Conservation (phyloP, 2,113 vertebrate species). For the Hypanus sabinus region DNA sequence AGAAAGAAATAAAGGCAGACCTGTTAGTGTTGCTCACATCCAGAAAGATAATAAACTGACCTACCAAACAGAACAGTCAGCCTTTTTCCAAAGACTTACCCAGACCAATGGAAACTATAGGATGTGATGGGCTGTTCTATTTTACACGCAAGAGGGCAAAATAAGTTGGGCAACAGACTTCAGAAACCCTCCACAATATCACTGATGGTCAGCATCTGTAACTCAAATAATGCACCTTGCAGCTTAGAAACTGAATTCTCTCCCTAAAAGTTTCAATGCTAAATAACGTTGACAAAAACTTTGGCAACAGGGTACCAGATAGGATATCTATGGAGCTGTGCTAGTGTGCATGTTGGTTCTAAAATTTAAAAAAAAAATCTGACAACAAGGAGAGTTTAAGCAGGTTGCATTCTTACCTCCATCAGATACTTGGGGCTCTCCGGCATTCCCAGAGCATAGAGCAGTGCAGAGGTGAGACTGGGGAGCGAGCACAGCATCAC, state of each 20-base stretch:
- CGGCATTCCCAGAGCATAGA: slow-evolving; percentile 56
- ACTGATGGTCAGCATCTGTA: neutral
- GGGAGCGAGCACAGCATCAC: slow-evolving; percentile 62
- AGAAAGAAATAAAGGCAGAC: too few relatives aligned
- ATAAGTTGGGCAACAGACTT: neutral
- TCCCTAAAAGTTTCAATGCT: neutral
- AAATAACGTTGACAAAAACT: neutral
- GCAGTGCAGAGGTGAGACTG: slow-evolving; percentile 56
- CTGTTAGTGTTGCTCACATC: too few relatives aligned
- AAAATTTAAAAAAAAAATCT: neutral
- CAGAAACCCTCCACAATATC: neutral
- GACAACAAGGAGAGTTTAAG: neutral
- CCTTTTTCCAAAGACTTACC: too few relatives aligned
- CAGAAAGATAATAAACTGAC: too few relatives aligned
- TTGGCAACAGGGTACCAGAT: neutral
- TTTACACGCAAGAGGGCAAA: neutral
- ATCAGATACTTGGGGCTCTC: slow-evolving; percentile 68
- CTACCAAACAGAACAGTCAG: too few relatives aligned
- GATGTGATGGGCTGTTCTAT: neutral
- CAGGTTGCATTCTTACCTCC: slow-evolving; percentile 50
- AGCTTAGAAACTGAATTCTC: neutral
- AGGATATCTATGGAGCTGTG: neutral
- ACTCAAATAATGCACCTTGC: neutral
- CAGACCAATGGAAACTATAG: too few relatives aligned
- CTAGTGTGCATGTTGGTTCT: neutral